Percentiles rank a stretch among this genome's conserved stretches.
Evolutionary conservation across 1,140 invertebrate genomes (phyloP).

Genomic region (Polyergus mexicanus): DNA sequence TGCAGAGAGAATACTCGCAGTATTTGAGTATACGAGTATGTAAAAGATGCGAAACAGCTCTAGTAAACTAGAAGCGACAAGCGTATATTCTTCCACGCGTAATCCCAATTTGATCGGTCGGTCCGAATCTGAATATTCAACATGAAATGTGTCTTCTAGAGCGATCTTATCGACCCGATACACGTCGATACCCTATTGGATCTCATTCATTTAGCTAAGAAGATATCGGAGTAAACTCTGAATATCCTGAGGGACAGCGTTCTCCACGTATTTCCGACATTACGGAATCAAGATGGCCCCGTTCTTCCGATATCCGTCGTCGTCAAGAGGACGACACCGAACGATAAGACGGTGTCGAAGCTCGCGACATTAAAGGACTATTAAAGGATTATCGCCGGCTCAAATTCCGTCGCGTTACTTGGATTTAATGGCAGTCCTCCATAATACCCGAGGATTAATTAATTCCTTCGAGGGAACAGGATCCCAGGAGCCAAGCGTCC

Average conservation of each 20-base stretch:
- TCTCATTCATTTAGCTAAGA: conserved; percentile 53
- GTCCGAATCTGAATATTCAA: conserved; percentile 20
- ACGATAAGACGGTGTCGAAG: conserved; percentile 60
- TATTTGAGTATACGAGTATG: background rate
- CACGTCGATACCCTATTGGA: conserved; percentile 39
- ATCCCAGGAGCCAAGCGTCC: conserved; percentile 30
- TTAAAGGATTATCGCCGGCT: conserved; percentile 60
- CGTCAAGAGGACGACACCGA: conserved; percentile 43
- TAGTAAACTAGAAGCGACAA: conserved; percentile 9
- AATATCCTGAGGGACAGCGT: conserved; percentile 40
- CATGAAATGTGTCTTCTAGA: background rate
- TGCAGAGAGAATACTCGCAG: background rate
- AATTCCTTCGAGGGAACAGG: conserved; percentile 47
- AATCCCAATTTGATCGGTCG: background rate
- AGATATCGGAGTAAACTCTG: conserved; percentile 49
- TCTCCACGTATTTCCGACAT: conserved; percentile 56
- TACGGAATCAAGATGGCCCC: conserved; percentile 56
- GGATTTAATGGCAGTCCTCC: conserved; percentile 59
- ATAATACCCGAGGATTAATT: conserved; percentile 63
- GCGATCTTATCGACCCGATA: conserved; percentile 35
- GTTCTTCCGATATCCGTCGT: conserved; percentile 53
- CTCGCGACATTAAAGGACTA: conserved; percentile 63
- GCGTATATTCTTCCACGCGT: background rate
- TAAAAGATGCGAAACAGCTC: too few species aligned
- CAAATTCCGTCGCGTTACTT: conserved; percentile 60